Conservation (phyloP, 2,797 vertebrate species). For the Gambelia wislizenii region DNA sequence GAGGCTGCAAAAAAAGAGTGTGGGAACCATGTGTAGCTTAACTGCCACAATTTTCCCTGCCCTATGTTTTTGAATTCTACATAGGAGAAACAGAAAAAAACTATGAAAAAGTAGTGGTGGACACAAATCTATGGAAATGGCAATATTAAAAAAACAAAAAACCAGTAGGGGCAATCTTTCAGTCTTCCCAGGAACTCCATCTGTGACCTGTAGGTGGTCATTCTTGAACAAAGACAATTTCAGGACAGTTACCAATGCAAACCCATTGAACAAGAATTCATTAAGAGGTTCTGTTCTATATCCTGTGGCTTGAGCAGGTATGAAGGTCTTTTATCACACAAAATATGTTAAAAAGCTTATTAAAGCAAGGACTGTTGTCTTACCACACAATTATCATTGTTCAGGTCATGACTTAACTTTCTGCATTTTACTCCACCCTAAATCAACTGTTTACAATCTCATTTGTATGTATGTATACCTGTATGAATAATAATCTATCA, state of each 20-base stretch:
- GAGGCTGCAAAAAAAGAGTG: no score
- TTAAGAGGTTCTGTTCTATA: neutral
- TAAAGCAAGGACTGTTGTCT: neutral
- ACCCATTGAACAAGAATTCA: neutral
- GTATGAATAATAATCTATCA: neutral
- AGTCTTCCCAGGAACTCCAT: neutral
- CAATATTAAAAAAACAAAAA: neutral
- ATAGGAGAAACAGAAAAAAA: neutral
- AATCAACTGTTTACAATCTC: neutral
- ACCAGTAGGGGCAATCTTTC: neutral
- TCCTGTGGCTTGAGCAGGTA: neutral
- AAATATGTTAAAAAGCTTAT: neutral
- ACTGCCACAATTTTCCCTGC: no score
- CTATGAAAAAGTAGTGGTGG: neutral
- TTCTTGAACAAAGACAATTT: neutral
- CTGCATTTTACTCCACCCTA: neutral
- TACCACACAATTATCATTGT: neutral
- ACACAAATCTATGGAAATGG: neutral
- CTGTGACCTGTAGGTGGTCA: neutral
- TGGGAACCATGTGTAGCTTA: no score
- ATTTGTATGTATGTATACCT: neutral
- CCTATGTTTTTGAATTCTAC: neutral
- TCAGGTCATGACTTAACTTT: neutral
- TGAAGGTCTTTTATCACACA: neutral
- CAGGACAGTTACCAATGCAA: neutral